Conservation (phyloP, 2,113 vertebrate species). For the Daubentonia madagascariensis region DNA sequence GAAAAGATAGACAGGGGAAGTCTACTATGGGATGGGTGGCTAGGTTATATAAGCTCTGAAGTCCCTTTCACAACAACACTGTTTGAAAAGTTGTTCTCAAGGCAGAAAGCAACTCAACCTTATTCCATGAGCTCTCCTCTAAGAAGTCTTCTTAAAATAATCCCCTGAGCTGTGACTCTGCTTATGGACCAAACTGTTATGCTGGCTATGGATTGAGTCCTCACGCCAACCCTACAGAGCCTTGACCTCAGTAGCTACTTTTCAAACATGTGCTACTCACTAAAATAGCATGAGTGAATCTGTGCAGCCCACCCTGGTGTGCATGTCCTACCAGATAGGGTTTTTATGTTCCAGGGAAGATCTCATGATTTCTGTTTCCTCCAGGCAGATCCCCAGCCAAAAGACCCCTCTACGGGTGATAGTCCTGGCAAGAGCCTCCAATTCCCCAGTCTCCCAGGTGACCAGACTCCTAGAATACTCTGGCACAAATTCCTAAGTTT, state of each 20-base stretch:
- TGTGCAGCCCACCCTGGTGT: neutral
- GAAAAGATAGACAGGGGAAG: neutral
- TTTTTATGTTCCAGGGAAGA: slow-evolving; percentile 14
- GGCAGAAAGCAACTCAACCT: neutral
- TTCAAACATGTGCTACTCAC: slow-evolving; percentile 7
- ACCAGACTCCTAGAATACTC: neutral
- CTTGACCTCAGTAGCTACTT: neutral
- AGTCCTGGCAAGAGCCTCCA: neutral
- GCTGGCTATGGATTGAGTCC: neutral
- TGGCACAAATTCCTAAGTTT: neutral
- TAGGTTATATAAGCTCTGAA: neutral
- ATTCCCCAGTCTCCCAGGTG: neutral
- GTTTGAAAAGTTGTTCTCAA: slow-evolving; percentile 5
- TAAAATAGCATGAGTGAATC: neutral
- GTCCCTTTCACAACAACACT: neutral
- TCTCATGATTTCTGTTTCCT: neutral
- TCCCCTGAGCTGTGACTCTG: neutral
- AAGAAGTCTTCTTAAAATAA: neutral
- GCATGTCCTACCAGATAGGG: neutral
- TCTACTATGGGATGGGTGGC: neutral
- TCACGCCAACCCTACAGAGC: neutral
- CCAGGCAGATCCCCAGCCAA: neutral
- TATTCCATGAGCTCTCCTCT: neutral
- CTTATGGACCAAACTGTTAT: neutral
- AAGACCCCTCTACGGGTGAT: neutral